Base-by-base conservation (phyloP, 2,888 invertebrate genomes). In the Watsonalla cultraria region DNA sequence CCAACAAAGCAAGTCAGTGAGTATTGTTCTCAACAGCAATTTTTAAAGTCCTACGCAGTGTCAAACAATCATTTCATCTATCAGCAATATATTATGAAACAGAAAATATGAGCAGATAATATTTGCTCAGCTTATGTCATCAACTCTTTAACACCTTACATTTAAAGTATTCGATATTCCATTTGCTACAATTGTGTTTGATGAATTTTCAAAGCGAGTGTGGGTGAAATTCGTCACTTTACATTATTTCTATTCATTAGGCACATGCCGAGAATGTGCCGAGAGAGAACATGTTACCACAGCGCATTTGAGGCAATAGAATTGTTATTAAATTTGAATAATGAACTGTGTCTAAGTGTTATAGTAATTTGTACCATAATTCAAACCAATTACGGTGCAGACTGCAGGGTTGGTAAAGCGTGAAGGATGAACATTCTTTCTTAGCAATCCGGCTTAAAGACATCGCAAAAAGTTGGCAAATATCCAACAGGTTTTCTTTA, bases 401-500 rank as follows among this genome's bases (percentile, higher is more conserved):
- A 15, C 13, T 37, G 8, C 65, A 57, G 58, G 65, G 56, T 69
- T 63, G 67, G 62, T 59, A 66, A 63, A 62, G 55, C 58, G 63
- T 61, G 64, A 70, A 65, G 69, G 74, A 80, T 82, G 80, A 77
- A 80, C 79, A 83, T 82, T 82, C 71, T 77, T 77, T 77, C 66
- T 66, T 67, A 71, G 65, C 75, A 72, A 74, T 77, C 71, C 72
- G 64, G 60, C 65, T 70, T 64, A 74, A 66, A 69, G 66, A 61
- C 64, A 64, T 64, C 64, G 70, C 76, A 82, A 80, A 80, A 82
- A 79, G 72, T 70, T 81, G 82, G 82, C 73, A 39, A 50, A 53
- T 53, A 60, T 70, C 84, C 84, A 85, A 78, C 82, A 77, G 76
- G 83, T 85, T 82, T 78, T 72, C 64, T 64, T 70, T 72, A 76